Evolutionary conservation across 1,140 invertebrate genomes (phyloP), one percentile per base, ranked within the genome.

Genomic region (Drosophila albomicans): DNA sequence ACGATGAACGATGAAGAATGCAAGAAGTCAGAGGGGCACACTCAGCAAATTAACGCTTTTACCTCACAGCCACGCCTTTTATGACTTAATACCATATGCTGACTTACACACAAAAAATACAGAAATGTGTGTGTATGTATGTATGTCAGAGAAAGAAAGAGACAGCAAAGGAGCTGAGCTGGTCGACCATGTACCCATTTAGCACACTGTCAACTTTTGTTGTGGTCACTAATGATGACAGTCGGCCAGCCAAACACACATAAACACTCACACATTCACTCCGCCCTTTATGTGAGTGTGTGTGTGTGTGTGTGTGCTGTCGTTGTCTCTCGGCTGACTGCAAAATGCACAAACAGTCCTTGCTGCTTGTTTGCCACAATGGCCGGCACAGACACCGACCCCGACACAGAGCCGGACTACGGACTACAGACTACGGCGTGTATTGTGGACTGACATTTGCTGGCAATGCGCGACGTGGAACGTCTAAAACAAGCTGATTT

Each of bases 141-240:
- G 46, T 63, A 63, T 63, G 30, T 63, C 38, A 58, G 56, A 11
- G 10, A 58, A 5, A 13, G 54, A 41, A 13, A 51, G 58, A 7
- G 6, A 49, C 28, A 35, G 45, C 32, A 30, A 68, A 13, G 43
- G 35, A 54, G 43, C 48, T 32, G 16, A 45, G 15, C n/a, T n/a
- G 28, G 16, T 15, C 48, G 61, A 56, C 71, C 75, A 35, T 78
- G 74, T 89, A 71, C 81, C 67, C 84, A 87, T 87, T 87, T 88
- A 80, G 85, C 80, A 69, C 78, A 88, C 68, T 84, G 84, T 87
- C 77, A 84, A 88, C 85, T 84, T 80, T 81, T 88, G 85, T 89
- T 88, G 81, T 88, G 84, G 84, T 87, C 84, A 84, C 80, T 84
- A 84, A 89, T 87, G 84, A 87, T 89, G 84, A 87, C 84, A 87